Evolutionary conservation across 2,888 invertebrate genomes (phyloP).

Genomic region (Minunthozetes semirufus): DNA sequence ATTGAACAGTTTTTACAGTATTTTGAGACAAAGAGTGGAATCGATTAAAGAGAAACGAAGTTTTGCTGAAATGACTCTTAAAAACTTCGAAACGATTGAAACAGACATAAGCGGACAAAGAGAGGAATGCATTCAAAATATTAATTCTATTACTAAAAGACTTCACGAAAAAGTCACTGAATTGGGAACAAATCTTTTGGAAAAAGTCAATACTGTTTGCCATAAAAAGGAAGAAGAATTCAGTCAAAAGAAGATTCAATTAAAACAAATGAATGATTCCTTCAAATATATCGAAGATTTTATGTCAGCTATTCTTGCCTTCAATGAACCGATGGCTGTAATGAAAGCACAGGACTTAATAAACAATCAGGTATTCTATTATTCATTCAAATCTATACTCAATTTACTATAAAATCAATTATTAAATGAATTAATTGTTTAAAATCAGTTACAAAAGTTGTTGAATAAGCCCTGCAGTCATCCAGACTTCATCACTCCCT

Average conservation of each 20-base stretch:
- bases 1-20: not conserved
- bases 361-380: constrained; percentile 11
- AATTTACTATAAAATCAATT: not conserved
- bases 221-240: not conserved
- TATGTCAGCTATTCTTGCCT: not conserved
- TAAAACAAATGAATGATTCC: not conserved
- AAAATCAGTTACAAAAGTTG: not conserved
- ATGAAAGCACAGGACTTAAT: constrained; percentile 11
- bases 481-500: constrained; percentile 13
- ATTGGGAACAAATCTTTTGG: not conserved
- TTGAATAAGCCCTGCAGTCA: constrained; percentile 26
- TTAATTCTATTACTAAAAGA: not conserved
- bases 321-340: constrained; percentile 6
- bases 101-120: not conserved
- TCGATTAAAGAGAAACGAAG: not conserved
- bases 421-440: not conserved
- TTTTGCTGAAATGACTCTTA: not conserved
- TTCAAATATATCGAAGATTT: constrained; percentile 18
- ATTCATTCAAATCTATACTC: no score
- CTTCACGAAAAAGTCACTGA: not conserved
- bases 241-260: not conserved
- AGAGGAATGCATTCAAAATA: not conserved
- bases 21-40: not conserved
- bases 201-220: not conserved
- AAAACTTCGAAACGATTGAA: constrained; percentile 6